Evolutionary conservation across 2,113 vertebrate species (phyloP), one percentile per base, ranked within the genome.

Genomic region (Ascaphus truei): DNA sequence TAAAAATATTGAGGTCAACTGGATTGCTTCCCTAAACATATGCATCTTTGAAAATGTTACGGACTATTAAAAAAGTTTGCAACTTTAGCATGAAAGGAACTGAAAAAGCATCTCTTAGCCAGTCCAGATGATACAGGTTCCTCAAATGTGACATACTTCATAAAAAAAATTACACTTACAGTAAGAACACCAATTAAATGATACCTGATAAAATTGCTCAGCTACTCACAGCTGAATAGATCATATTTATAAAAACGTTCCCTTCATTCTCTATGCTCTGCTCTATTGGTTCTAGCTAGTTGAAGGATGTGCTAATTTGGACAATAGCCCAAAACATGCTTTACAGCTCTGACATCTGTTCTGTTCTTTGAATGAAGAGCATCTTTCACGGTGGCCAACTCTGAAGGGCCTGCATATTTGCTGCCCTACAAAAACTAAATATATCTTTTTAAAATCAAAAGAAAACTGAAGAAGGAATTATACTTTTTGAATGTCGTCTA

Each of bases 291-390:
- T 56, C 53, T 34, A 12, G 53, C n/a, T 22, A 10, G 29, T 20
- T 33, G 53, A 57, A 20, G 53, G 31, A 57, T 57, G 18, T 20
- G 5, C 25, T 36, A 64, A 27, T 63, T 63, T 63, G 45, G 47
- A 51, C 18, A 51, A 15, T 57, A 57, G 53, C 53, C 53, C 53
- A 57, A 29, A 57, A 3, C 53, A 51, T 34, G 25, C 61, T 51
- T 50, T 50, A 29, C 20, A 27, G 11, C n/a, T 13, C 26, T 62
- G 37, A 20, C 41, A 47, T 62, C 23, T 62, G 26, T 29, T 43
- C 26, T 62, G n/a, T 31, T 62, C 16, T 6, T 30, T 62, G 7
- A 33, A 20, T 33, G 43, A 22, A 45, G 4, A 33, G 20, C 27
- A 11, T 22, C 20, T 23, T 34, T 20, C 18, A 43, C 18, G 34